Base-by-base conservation (phyloP, 1,140 invertebrate species). In the Bombus cullumanus region DNA sequence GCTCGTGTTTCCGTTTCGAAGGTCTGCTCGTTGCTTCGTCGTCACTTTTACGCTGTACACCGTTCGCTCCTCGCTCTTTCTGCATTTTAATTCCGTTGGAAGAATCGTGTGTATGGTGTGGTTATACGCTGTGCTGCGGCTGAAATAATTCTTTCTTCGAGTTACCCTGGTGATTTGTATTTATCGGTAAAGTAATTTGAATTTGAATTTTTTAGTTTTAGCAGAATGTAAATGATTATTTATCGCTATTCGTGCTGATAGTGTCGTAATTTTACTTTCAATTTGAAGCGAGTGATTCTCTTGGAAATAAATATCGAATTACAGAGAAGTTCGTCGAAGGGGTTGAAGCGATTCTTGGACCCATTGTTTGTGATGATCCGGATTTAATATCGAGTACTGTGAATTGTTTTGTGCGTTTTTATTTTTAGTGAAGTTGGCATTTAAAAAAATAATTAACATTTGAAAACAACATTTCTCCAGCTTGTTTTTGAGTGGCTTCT, bases 1-100 rank as follows among this genome's bases (percentile, higher is more conserved):
- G 62, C 37, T 73, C 75, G 68, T 64, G 82, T 47, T 84, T 84
- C 75, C 59, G 75, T 85, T 73, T 84, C 53, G 62, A 83, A 69
- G 82, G 68, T 39, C 73, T 62, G 59, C 25, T 34, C 53, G 34
- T 13, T 15, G 53, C 22, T 72, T 53, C 47, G 62, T 31, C 43
- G 66, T n/a, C 39, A 6, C 37, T 3, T 72, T 34, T 22, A n/a
- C 25, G 22, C 83, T 57, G 75, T 85, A 80, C 39, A 53, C 39
- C 59, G 39, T 34, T 22, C 37, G 31, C n/a, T 28, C 71, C 47
- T 47, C 13, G 13, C 43, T 43, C 57, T 10, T 31, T 5, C 31
- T n/a, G 28, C 25, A 71, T 10, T 59, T 34, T 73, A 13, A n/a
- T 15, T 31, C 15, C 1, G 2, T 31, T 22, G 47, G 10, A 31